These are phyloP conservation scores for Anoncus sp. DNA, from an alignment of 2,888 invertebrate species.

Conservation along the genomic window DNA sequence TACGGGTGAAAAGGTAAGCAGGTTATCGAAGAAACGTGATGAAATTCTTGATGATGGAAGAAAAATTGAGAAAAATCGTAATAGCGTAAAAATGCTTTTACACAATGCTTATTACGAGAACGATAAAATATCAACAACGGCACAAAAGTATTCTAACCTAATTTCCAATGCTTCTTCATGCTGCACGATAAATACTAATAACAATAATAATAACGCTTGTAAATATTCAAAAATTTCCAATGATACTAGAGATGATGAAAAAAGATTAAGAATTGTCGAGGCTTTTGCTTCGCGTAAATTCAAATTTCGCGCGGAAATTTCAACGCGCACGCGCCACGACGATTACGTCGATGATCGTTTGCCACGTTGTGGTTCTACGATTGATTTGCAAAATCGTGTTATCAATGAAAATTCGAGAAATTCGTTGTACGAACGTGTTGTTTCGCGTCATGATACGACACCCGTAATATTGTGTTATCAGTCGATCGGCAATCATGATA, in stretches of 20 bases:
- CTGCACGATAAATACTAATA: too few relatives aligned
- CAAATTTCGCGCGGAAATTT: background rate
- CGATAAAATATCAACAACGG: too few relatives aligned
- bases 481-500: conserved; percentile 44
- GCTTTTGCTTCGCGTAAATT: too few relatives aligned
- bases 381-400: conserved; percentile 52
- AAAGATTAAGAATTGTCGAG: too few relatives aligned
- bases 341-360: conserved; percentile 56
- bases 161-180: too few relatives aligned
- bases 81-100: conserved; percentile 46
- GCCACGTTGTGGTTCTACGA: conserved; percentile 16
- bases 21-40: too few relatives aligned
- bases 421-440: conserved; percentile 55
- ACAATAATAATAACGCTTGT: conserved; percentile 47
- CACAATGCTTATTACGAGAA: conserved; percentile 37
- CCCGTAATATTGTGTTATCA: conserved; percentile 65
- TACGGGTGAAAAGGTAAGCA: conserved; percentile 81
- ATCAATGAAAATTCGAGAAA: conserved; percentile 63
- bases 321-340: background rate
- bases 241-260: too few relatives aligned
- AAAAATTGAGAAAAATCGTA: conserved; percentile 45
- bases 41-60: conserved; percentile 69
- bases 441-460: conserved; percentile 45
- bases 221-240: conserved; percentile 16
- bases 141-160: too few relatives aligned